These are phyloP conservation scores for Zhuqinia jingwanae DNA, from an alignment of 2,888 invertebrate species.

Conservation along the genomic window DNA sequence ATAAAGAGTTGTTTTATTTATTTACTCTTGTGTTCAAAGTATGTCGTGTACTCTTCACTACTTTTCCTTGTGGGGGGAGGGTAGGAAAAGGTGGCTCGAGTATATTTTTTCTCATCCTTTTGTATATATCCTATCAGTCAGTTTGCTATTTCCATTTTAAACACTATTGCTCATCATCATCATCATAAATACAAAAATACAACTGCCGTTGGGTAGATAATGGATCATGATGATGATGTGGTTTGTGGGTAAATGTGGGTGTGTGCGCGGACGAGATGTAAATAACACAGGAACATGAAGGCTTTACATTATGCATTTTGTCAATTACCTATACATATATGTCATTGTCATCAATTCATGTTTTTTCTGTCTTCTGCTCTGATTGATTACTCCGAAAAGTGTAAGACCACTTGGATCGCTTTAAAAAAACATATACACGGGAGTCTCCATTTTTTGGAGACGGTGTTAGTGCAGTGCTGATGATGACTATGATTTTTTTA, in stretches of 20 bases:
- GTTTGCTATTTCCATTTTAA: conserved; percentile 1
- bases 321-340: conserved; percentile 31
- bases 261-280: background rate
- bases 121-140: too few relatives aligned
- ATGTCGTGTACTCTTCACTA: background rate
- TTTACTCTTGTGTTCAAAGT: conserved; percentile 43
- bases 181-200: background rate
- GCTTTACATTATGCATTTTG: conserved; percentile 22
- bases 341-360: conserved; percentile 18
- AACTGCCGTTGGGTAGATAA: background rate
- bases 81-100: too few relatives aligned
- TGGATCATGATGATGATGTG: too few relatives aligned
- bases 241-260: background rate
- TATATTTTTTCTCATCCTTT: too few relatives aligned
- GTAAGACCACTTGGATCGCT: background rate
- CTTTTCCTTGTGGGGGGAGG: too few relatives aligned
- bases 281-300: background rate
- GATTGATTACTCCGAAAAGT: conserved; percentile 24
- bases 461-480: background rate
- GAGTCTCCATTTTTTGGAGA: background rate
- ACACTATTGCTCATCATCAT: background rate
- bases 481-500: background rate
- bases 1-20: conserved; percentile 14
- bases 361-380: conserved; percentile 15
- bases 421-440: background rate